Evolutionary conservation across 1,140 invertebrate genomes (phyloP).

Genomic region (Aricia agestis): DNA sequence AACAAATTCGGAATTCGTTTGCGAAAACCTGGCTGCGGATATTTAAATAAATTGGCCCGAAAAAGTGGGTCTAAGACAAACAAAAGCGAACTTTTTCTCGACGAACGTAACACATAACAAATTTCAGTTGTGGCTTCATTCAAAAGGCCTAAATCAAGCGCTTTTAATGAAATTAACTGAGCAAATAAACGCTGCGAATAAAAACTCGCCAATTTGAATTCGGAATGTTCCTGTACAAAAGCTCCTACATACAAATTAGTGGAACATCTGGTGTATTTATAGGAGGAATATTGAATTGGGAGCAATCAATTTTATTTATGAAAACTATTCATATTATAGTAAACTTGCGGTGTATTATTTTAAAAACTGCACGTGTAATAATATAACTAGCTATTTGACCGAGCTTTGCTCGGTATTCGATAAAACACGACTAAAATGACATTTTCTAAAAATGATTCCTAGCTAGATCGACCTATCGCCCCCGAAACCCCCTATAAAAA

Average conservation of each 20-base stretch:
- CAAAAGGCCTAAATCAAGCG: not conserved
- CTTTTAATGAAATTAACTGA: slow-evolving; percentile 3
- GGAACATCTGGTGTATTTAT: not conserved
- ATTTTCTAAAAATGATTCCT: too few species aligned
- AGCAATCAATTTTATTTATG: not conserved
- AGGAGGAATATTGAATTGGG: not conserved
- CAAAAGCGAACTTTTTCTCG: not conserved
- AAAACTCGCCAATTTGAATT: not conserved
- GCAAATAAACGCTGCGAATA: not conserved
- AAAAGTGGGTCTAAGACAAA: not conserved
- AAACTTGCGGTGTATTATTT: too few species aligned
- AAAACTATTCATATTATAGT: not conserved
- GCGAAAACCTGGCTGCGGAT: not conserved
- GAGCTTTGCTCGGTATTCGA: too few species aligned
- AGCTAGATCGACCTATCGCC: too few species aligned
- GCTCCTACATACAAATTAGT: not conserved
- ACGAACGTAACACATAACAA: slow-evolving; percentile 1
- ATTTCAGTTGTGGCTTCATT: not conserved
- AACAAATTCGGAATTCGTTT: not conserved
- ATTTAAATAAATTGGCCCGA: slow-evolving; percentile 1
- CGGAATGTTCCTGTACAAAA: not conserved
- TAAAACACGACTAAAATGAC: too few species aligned
- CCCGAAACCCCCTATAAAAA: too few species aligned
- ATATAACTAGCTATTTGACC: too few species aligned
- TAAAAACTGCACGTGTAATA: too few species aligned